phyloP scores from a whole-genome alignment of 2,888 invertebrate genomes.

The Patella pellucida region DNA sequence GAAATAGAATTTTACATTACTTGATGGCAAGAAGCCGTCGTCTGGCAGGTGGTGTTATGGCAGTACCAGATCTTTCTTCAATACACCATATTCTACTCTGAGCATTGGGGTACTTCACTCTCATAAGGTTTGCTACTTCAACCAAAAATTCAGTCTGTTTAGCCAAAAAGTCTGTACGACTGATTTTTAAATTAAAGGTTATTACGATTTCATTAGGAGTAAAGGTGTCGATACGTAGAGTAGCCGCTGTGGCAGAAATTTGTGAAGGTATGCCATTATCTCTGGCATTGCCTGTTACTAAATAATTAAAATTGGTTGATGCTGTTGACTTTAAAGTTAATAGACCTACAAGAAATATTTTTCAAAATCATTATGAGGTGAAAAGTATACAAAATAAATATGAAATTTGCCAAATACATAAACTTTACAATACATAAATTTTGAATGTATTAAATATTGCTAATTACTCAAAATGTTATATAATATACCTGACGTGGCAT shows the following conservation, averaged over 20 bases:
- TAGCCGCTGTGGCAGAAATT: constrained; percentile 37
- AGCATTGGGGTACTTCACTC: constrained; percentile 31
- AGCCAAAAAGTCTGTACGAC: constrained; percentile 26
- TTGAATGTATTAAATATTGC: not conserved
- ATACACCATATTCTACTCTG: constrained; percentile 46
- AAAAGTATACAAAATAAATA: too few species aligned
- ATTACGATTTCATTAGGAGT: constrained; percentile 35
- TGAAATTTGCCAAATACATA: not conserved
- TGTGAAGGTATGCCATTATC: constrained; percentile 43
- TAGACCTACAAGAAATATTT: constrained; percentile 29
- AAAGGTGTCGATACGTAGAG: constrained; percentile 48
- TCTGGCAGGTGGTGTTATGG: constrained; percentile 25
- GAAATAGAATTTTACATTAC: not conserved
- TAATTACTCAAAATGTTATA: not conserved
- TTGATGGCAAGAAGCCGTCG: not conserved
- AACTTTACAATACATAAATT: not conserved
- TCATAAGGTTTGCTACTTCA: constrained; percentile 39
- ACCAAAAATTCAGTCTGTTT: constrained; percentile 35
- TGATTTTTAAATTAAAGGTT: constrained; percentile 38
- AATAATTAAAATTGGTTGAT: constrained; percentile 31
- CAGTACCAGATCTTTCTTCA: constrained; percentile 15
- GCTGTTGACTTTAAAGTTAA: constrained; percentile 35
- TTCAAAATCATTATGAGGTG: not conserved
- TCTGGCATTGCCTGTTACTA: constrained; percentile 36
- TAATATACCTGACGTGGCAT: constrained; percentile 40